Evolutionary conservation across 2,113 vertebrate species (phyloP).

Genomic region (Mobula birostris): DNA sequence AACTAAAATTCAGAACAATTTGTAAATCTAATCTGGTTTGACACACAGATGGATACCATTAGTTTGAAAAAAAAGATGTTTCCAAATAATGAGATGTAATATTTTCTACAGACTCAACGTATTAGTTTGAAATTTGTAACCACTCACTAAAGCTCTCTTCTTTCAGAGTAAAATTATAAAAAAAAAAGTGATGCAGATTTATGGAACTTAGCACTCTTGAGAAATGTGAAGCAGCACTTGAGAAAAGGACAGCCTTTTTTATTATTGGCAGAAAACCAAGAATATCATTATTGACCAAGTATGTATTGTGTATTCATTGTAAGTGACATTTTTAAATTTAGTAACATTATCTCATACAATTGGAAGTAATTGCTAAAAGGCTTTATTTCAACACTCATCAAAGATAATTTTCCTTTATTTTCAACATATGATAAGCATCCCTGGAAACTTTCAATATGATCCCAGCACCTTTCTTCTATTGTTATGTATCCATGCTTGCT

Average conservation of each 20-base stretch:
- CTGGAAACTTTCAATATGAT: constrained; percentile 27
- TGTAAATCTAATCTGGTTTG: background rate
- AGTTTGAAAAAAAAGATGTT: background rate
- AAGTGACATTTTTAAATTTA: constrained; percentile 46
- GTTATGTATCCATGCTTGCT: constrained; percentile 1
- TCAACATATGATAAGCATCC: background rate
- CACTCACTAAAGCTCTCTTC: constrained; percentile 63
- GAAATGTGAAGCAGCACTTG: constrained; percentile 65
- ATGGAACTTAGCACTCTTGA: constrained; percentile 66
- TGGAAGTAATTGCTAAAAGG: constrained; percentile 5
- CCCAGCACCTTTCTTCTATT: background rate
- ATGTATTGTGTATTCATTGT: constrained; percentile 58
- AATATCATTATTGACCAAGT: constrained; percentile 52
- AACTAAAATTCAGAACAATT: background rate
- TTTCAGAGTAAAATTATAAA: constrained; percentile 60
- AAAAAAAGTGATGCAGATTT: constrained; percentile 63
- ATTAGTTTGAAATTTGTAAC: constrained; percentile 53
- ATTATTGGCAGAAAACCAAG: constrained; percentile 51
- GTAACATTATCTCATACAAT: constrained; percentile 25
- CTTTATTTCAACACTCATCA: constrained; percentile 1
- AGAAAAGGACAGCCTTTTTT: constrained; percentile 69
- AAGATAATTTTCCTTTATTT: background rate
- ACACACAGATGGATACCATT: background rate
- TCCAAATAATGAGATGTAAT: constrained; percentile 39
- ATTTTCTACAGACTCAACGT: constrained; percentile 48